Evolutionary conservation across 2,888 invertebrate species (phyloP), one percentile per base, ranked within the genome.

Genomic region (Oscheius myriophilus): DNA sequence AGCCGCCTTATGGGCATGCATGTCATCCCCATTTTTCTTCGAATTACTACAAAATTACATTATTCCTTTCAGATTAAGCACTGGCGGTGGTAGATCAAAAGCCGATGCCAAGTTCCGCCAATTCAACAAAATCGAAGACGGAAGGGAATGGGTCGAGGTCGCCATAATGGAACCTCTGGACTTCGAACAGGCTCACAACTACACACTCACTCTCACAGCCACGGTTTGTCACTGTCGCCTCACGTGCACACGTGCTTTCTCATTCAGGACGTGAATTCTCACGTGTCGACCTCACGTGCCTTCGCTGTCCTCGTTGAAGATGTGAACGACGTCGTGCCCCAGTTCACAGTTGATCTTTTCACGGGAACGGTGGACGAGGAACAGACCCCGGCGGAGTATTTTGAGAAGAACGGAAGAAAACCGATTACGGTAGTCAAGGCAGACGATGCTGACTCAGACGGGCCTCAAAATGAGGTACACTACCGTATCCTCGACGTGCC

Each of bases 301-400:
- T 92, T 94, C 87, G 90, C 94, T 89, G 94, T 95, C 71, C 94
- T 95, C 65, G 95, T 96, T 76, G 94, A 94, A 90, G 96, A 96
- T 90, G 91, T 94, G 87, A 95, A 95, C 90, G 95, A 96, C 89
- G 95, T 95, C 91, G 93, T 85, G 7, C 86, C 86, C 0, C 77
- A 82, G 45, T 86, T 86, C 70, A 82, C 81, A n/a, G 80, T 84
- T 16, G 86, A 86, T 65, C 69, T 77, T 45, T 86, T 86, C 76
- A 83, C 81, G 0, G 86, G 85, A 18, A 81, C 78, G 0, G 76
- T 86, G 41, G 81, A 83, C 43, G 86, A 86, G 63, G 85, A 86
- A 45, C 63, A 81, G 69, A 76, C 81, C 12, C 83, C 84, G n/a
- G 75, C 74, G 52, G 80, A 85, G 68, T 83, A 78, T 57, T 67